These are phyloP conservation scores for Anisognathus igniventris DNA, from an alignment of 2,797 vertebrate genomes.

Conservation along the genomic window DNA sequence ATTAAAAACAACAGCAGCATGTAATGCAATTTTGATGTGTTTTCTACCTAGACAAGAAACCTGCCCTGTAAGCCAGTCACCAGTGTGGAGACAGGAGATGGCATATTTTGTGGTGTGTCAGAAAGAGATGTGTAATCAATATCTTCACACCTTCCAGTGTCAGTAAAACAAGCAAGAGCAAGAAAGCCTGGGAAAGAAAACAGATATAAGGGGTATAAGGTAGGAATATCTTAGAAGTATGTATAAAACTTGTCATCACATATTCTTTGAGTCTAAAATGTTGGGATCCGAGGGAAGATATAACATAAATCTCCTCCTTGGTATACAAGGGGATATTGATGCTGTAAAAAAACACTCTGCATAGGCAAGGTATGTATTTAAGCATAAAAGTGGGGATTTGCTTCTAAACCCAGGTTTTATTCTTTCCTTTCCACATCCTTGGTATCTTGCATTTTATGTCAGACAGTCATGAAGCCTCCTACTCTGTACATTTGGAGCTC, in stretches of 20 bases:
- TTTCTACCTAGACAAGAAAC: conserved; percentile 26
- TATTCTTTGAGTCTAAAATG: neutral
- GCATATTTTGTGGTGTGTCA: neutral
- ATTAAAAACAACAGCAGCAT: conserved; percentile 19
- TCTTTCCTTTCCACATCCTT: neutral
- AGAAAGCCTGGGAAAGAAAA: conserved; percentile 7
- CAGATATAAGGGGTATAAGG: neutral
- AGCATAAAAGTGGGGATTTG: neutral
- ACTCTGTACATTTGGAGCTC: neutral
- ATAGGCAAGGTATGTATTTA: neutral
- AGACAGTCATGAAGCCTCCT: neutral
- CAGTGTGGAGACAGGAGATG: neutral
- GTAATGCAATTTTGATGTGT: conserved; percentile 17
- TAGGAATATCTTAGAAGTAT: neutral
- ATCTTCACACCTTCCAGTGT: conserved; percentile 21
- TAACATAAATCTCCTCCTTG: neutral
- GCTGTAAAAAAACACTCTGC: neutral
- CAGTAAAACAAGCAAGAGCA: neutral
- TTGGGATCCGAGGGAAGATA: neutral
- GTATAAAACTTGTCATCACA: neutral
- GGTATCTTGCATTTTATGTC: neutral
- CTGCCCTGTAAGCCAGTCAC: conserved; percentile 15
- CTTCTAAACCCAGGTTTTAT: neutral
- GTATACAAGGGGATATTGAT: neutral
- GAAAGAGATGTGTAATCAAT: conserved; percentile 32